A percentile compares a stretch with the other conserved stretches of the same genome.
These are phyloP conservation scores for Pyrocephalus nanus DNA, from an alignment of 2,797 vertebrate species.

Conservation along the genomic window DNA sequence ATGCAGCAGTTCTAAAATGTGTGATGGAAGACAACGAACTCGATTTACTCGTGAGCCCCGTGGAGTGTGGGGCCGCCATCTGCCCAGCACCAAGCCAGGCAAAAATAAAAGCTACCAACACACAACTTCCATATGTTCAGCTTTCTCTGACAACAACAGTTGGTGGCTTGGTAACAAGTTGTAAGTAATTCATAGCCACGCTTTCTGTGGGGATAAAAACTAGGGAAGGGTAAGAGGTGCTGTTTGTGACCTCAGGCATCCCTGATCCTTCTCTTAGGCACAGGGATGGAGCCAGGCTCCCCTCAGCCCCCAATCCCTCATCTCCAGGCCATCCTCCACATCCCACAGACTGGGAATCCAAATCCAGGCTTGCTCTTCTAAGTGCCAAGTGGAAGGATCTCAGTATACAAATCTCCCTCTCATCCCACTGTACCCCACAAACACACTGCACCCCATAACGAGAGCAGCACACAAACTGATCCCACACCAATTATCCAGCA, in stretches of 20 bases:
- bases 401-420: not conserved
- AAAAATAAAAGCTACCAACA: constrained; percentile 32
- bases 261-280: not conserved
- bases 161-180: constrained; percentile 7
- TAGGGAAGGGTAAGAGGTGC: not conserved
- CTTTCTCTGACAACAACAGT: not conserved
- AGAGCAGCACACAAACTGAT: not conserved
- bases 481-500: not conserved
- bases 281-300: not conserved
- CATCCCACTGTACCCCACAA: no score
- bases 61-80: not conserved
- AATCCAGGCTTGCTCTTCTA: not conserved
- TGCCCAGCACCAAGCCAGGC: not conserved
- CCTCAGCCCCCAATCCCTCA: not conserved
- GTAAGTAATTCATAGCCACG: not conserved
- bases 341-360: not conserved
- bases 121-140: constrained; percentile 4
- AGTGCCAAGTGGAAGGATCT: not conserved
- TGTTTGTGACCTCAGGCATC: not conserved
- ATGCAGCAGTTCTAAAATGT: not conserved
- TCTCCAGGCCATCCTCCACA: no score
- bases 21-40: not conserved
- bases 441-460: no score
- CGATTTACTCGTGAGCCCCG: not conserved
- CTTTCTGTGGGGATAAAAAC: not conserved